Conservation (phyloP, 2,888 invertebrate species). For the Agelastica alni region DNA sequence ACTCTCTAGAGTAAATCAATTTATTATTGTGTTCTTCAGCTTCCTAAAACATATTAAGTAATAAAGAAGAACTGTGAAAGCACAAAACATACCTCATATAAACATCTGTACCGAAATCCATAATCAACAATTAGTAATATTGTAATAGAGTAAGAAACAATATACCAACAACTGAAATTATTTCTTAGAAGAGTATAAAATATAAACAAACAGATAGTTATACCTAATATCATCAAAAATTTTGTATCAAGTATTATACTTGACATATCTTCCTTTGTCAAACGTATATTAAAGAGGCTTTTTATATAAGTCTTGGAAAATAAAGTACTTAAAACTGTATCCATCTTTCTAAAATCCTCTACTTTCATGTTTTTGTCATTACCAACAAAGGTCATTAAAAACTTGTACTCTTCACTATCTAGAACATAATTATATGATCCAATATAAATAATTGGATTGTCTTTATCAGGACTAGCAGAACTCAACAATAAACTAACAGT, state of each 20-base stretch:
- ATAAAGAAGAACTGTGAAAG: no score
- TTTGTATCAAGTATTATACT: conserved; percentile 28
- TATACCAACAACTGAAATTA: conserved; percentile 34
- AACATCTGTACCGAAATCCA: conserved; percentile 31
- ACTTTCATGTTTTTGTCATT: conserved; percentile 19
- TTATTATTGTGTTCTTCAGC: conserved; percentile 38
- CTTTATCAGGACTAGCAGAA: conserved; percentile 29
- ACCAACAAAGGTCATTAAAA: conserved; percentile 33
- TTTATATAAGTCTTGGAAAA: conserved; percentile 30
- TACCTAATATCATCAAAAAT: conserved; percentile 27
- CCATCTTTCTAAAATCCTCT: conserved; percentile 35
- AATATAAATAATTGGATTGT: conserved; percentile 20
- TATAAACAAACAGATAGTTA: conserved; percentile 27
- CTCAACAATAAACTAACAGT: conserved; percentile 33
- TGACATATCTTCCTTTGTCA: conserved; percentile 28
- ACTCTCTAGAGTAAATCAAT: conserved; percentile 33
- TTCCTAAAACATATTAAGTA: conserved; percentile 31
- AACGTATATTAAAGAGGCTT: conserved; percentile 21
- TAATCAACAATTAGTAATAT: conserved; percentile 36
- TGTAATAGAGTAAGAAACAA: conserved; percentile 33
- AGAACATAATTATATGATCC: conserved; percentile 33
- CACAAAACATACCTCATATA: conserved; percentile 40
- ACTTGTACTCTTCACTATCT: conserved; percentile 29
- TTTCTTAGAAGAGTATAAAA: conserved; percentile 33
- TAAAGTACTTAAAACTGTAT: conserved; percentile 35